Evolutionary conservation across 2,888 invertebrate genomes (phyloP), one percentile per base, ranked within the genome.

Genomic region (Ernsta delagoae): DNA sequence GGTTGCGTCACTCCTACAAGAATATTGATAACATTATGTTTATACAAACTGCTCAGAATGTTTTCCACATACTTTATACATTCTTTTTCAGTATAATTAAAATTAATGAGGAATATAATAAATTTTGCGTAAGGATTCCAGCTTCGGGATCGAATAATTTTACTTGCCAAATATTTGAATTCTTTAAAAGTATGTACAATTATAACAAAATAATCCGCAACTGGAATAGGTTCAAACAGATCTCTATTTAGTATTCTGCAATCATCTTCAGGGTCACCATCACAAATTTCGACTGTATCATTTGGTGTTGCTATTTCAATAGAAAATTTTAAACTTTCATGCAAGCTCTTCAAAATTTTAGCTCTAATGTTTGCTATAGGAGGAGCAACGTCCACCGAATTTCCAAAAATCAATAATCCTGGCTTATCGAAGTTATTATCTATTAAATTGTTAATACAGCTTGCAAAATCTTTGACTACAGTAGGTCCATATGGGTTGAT

Each of bases 91-190:
- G 72, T 72, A 4, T 61, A 64, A 5, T 70, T 71, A 62, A 84
- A 78, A 60, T 82, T 77, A n/a, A 86, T 81, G 3, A 89, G 79
- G 45, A 91, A 72, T 57, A 92, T 77, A 31, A 91, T 77, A 34
- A 91, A 87, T 65, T 84, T 83, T 0, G 90, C 91, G 45, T 74
- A 75, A 5, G 92, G 90, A 69, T 91, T 90, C 92, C 92, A 92
- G 71, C 78, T 85, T n/a, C 84, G 78, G 1, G 86, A 80, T 36
- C 82, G 75, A 3, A 86, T 77, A 3, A 90, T 66, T 76, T 85
- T 85, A 67, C 79, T 80, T 0, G 82, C 78, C 8, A 87, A 70
- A 12, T 75, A 73, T 6, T 79, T 81, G 59, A 91, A 90, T 39
- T 89, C 86, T 34, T 77, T 70, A 57, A 81, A 84, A 45, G 73